phyloP scores from a whole-genome alignment of 1,140 invertebrate species.

The Calosoma granatense region DNA sequence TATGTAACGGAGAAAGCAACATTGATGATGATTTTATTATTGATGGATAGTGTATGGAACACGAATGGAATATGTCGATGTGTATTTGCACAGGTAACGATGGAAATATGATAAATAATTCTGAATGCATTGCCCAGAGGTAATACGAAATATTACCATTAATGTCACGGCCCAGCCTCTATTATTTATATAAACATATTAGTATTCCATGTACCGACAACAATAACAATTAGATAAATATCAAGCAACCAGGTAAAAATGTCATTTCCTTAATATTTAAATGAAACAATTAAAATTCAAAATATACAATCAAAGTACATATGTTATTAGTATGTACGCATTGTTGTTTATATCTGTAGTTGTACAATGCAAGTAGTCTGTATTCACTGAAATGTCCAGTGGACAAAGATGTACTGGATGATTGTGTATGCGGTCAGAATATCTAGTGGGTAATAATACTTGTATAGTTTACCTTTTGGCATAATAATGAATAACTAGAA shows the following conservation, averaged over 20 bases:
- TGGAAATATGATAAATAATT: not conserved
- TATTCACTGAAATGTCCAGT: not conserved
- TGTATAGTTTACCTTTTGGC: constrained; percentile 4
- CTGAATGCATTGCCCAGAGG: not conserved
- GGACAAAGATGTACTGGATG: not conserved
- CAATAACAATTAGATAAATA: constrained; percentile 9
- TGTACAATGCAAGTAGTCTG: not conserved
- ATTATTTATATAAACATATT: constrained; percentile 2
- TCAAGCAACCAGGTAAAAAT: constrained; percentile 1
- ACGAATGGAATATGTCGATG: too few relatives aligned
- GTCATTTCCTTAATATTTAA: constrained; percentile 9
- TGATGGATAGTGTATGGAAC: too few relatives aligned
- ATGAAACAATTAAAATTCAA: constrained; percentile 8
- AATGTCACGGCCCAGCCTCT: constrained; percentile 3
- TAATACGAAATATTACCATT: constrained; percentile 1
- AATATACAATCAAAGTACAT: constrained; percentile 6
- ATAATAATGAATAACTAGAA: not conserved
- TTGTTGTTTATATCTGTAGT: not conserved
- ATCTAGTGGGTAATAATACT: constrained; percentile 1
- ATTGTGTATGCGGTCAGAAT: not conserved
- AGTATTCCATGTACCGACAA: not conserved
- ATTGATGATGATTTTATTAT: too few relatives aligned
- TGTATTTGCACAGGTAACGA: too few relatives aligned
- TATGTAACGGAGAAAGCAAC: too few relatives aligned
- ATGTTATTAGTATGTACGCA: not conserved